Base-by-base conservation (phyloP, 1,140 invertebrate genomes). In the Acromyrmex echinatior region DNA sequence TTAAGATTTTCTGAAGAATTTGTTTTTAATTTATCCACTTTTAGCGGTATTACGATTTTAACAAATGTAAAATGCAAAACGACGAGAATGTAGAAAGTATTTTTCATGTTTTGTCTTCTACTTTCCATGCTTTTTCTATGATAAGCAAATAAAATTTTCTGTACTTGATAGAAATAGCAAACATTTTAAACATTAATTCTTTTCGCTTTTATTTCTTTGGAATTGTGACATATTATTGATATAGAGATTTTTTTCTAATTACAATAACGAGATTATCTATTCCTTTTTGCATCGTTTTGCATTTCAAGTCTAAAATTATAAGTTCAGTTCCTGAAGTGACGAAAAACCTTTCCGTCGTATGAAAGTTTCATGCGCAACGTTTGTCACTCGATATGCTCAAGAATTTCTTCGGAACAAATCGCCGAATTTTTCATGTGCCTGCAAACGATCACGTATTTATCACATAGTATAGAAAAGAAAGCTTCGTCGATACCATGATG, bases 351-450 rank as follows among this genome's bases (percentile, higher is more conserved):
- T 56, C 5, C 73, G 39, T 7, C 68, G 62, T 73, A 31, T 21
- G 14, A 74, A 31, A 82, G 9, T 62, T 62, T 82, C 45, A 74
- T 12, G 53, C 35, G 80, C 21, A 56, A 62, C 21, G 2, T 25
- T 73, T 58, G 53, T 45, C 35, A 25, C 31, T 18, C 49, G 63
- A 49, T 56, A 21, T 28, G 18, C 39, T 82, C 70, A 74, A 73
- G 21, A 71, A 62, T 49, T 62, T 73, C 21, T n/a, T 28, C 53
- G 68, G 45, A 51, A 80, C 63, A 63, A 58, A 58, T 71, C 78
- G 68, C 18, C 68, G 45, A 74, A 82, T 73, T 84, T 74, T 35
- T 84, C 70, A 82, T 31, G 68, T 62, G 80, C 80, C 70, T 84
- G n/a, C 70, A 28, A 84, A 66, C 60, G 16, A 79, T 28, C 49